Evolutionary conservation across 2,113 vertebrate species (phyloP).

Genomic region (Dryoscopus gambensis): DNA sequence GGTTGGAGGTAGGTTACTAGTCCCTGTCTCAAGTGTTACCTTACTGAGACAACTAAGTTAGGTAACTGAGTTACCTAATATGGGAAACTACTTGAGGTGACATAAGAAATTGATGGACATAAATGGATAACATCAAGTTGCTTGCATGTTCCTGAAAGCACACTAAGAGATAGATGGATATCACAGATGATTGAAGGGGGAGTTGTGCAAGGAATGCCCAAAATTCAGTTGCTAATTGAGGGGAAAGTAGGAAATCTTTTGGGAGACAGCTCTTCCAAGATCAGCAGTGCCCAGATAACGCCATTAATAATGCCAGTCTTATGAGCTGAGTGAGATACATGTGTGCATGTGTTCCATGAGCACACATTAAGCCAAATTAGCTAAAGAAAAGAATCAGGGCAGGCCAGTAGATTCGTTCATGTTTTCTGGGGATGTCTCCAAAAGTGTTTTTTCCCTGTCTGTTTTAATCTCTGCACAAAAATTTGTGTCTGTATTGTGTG

Average conservation of each 20-base stretch:
- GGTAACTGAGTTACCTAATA: not conserved
- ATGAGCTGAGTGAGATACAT: not conserved
- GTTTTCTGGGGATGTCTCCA: not conserved
- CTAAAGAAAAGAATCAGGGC: not conserved
- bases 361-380: not conserved
- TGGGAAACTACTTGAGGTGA: not conserved
- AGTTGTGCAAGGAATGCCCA: not conserved
- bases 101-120: not conserved
- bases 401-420: not conserved
- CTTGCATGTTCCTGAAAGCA: not conserved
- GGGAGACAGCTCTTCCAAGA: not conserved
- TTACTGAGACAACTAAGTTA: not conserved
- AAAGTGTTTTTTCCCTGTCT: not conserved
- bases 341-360: not conserved
- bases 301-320: not conserved
- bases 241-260: not conserved
- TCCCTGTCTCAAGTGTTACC: not conserved
- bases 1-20: not conserved
- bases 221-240: not conserved
- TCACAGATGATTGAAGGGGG: not conserved
- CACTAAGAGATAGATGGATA: not conserved
- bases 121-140: not conserved
- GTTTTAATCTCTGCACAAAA: not conserved
- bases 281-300: not conserved
- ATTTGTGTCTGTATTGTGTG: not conserved